Percentiles rank a stretch among this genome's conserved stretches.
These are phyloP conservation scores for Cantharis flavilabris DNA, from an alignment of 2,888 invertebrate species.

Conservation along the genomic window DNA sequence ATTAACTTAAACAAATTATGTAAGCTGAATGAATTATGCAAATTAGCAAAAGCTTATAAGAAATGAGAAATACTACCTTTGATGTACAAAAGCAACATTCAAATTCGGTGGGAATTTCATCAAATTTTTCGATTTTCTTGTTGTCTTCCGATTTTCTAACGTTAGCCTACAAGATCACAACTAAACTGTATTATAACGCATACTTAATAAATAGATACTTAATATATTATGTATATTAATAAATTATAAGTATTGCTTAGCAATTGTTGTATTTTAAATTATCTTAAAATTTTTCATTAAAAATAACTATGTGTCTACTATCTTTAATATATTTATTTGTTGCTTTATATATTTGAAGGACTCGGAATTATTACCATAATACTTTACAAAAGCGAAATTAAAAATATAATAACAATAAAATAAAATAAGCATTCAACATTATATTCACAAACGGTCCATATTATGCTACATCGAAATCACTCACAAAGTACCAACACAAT, in stretches of 20 bases:
- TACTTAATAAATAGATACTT: background rate
- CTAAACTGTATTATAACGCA: constrained; percentile 27
- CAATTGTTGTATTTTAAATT: no score
- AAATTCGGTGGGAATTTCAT: constrained; percentile 93
- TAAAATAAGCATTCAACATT: background rate
- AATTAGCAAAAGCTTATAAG: constrained; percentile 18
- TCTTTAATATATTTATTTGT: background rate
- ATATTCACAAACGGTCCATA: background rate
- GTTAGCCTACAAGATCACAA: constrained; percentile 55
- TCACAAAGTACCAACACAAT: background rate
- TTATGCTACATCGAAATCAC: background rate
- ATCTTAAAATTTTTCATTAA: no score
- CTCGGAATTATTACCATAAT: background rate
- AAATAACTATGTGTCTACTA: no score
- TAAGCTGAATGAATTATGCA: constrained; percentile 20
- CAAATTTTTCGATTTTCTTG: constrained; percentile 66
- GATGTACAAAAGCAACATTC: constrained; percentile 97
- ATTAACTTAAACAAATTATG: background rate
- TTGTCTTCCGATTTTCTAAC: constrained; percentile 67
- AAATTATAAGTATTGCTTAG: background rate
- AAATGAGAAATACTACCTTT: constrained; percentile 69
- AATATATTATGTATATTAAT: background rate
- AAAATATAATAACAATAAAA: no score
- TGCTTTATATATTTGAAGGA: no score
- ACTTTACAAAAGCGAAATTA: no score